A percentile compares a stretch with the other conserved stretches of the same genome.
phyloP scores from a whole-genome alignment of 2,888 invertebrate species.

The Flabesymbios commensalis region DNA sequence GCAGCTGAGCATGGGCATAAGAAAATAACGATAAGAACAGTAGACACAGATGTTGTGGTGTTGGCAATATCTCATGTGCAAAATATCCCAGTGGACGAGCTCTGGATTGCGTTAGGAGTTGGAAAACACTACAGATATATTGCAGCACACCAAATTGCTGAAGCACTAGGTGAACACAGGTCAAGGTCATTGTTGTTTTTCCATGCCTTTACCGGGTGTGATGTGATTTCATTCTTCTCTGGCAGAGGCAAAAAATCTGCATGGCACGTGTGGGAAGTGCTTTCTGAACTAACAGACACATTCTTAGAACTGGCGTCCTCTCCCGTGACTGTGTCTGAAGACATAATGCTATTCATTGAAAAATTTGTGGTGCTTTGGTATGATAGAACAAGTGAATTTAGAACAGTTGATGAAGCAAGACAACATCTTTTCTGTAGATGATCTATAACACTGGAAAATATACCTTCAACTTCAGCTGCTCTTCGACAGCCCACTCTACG shows the following conservation, averaged over 20 bases:
- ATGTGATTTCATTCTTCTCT: slow-evolving; percentile 17
- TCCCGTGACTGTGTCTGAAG: background rate
- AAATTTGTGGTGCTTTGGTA: slow-evolving; percentile 34
- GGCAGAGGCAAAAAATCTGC: slow-evolving; percentile 19
- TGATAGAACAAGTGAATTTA: slow-evolving; percentile 18
- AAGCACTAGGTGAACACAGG: slow-evolving; percentile 11
- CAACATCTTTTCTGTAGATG: slow-evolving; percentile 25
- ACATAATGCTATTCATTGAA: slow-evolving; percentile 20
- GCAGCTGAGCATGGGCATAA: background rate
- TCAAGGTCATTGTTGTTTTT: slow-evolving; percentile 3
- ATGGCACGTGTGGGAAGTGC: slow-evolving; percentile 13
- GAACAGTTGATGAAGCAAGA: slow-evolving; percentile 27
- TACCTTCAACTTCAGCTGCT: slow-evolving; percentile 33
- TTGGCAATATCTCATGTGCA: background rate
- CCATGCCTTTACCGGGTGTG: slow-evolving; percentile 32
- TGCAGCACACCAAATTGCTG: slow-evolving; percentile 22
- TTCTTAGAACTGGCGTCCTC: background rate
- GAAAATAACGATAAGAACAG: background rate
- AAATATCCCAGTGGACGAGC: background rate
- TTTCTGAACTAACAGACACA: background rate
- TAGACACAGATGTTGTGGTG: background rate
- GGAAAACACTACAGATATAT: slow-evolving; percentile 26
- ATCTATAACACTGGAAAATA: slow-evolving; percentile 14
- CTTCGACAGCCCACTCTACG: slow-evolving; percentile 27
- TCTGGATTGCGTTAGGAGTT: slow-evolving; percentile 29